phyloP scores from a whole-genome alignment of 2,113 vertebrate species.

The Pitta sordida region DNA sequence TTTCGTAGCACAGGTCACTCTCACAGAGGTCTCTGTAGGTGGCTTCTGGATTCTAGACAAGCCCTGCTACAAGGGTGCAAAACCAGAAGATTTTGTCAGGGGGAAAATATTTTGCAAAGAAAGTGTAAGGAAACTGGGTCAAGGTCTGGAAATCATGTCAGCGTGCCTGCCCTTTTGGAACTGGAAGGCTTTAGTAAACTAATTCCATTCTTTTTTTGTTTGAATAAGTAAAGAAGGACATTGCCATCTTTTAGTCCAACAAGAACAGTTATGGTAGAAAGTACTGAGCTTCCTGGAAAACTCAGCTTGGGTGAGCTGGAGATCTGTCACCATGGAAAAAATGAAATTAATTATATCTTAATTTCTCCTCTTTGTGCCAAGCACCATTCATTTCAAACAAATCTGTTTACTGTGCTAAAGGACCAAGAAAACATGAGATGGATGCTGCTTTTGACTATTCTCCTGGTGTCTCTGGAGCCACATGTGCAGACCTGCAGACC shows the following conservation, averaged over 20 bases:
- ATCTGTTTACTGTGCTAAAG: neutral
- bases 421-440: neutral
- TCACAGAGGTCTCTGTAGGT: neutral
- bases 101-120: neutral
- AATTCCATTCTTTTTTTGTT: neutral
- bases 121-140: neutral
- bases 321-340: constrained; percentile 34
- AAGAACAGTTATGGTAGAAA: neutral
- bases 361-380: constrained; percentile 8
- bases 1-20: neutral
- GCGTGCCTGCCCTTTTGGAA: neutral
- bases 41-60: neutral
- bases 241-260: neutral
- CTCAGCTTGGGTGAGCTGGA: constrained; percentile 8
- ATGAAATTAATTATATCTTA: neutral
- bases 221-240: neutral
- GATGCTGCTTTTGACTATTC: neutral
- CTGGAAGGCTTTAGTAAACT: neutral
- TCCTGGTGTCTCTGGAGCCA: neutral
- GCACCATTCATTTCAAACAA: neutral
- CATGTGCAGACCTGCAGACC: neutral
- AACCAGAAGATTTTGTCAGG: neutral
- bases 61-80: neutral
- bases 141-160: neutral
- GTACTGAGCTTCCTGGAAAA: neutral